phyloP scores from a whole-genome alignment of 2,888 invertebrate genomes.

The Apamea sordens region DNA sequence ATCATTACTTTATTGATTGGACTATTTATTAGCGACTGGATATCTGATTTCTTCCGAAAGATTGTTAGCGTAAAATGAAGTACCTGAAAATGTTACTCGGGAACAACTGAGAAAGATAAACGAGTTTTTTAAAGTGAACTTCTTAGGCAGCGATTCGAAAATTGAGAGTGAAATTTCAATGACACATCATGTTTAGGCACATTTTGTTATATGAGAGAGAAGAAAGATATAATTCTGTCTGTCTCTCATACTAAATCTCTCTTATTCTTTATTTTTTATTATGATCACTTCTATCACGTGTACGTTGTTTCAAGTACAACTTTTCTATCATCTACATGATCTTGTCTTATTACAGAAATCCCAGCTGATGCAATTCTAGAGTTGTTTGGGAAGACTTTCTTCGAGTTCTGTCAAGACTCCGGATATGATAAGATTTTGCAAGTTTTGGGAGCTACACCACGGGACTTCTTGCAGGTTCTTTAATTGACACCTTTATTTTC shows the following conservation, averaged over 20 bases:
- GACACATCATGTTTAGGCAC: too few relatives aligned
- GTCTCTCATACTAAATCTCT: too few relatives aligned
- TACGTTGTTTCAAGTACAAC: background rate
- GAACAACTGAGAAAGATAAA: background rate
- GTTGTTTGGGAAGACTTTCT: slow-evolving; percentile 98
- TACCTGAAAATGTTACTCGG: background rate
- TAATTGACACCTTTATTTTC: background rate
- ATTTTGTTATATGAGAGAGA: too few relatives aligned
- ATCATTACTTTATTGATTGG: background rate
- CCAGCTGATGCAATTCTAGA: slow-evolving; percentile 97
- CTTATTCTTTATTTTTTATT: too few relatives aligned
- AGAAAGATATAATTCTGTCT: too few relatives aligned
- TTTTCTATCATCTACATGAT: too few relatives aligned
- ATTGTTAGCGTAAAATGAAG: background rate
- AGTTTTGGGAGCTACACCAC: slow-evolving; percentile 97
- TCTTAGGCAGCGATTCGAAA: too few relatives aligned
- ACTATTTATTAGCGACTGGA: background rate
- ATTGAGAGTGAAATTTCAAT: too few relatives aligned
- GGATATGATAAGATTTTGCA: slow-evolving; percentile 99
- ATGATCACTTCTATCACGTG: too few relatives aligned
- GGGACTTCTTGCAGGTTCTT: slow-evolving; percentile 97
- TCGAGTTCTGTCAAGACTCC: slow-evolving; percentile 98
- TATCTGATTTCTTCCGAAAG: background rate
- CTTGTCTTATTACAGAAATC: slow-evolving; percentile 91
- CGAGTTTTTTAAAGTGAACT: background rate